These are phyloP conservation scores for Apamea crenata DNA, from an alignment of 2,888 invertebrate species.

Conservation along the genomic window DNA sequence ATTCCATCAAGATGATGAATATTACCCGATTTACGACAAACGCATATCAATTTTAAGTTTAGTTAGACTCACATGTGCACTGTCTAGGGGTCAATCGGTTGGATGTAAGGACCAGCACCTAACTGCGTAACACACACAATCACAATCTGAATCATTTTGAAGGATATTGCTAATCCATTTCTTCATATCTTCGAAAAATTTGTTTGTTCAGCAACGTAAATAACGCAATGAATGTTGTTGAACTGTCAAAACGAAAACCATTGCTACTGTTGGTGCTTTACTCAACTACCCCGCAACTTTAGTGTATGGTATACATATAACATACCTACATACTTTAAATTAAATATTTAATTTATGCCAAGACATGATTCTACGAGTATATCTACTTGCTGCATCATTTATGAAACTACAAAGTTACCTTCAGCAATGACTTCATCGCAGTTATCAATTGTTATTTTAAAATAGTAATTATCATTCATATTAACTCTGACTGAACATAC, in stretches of 20 bases:
- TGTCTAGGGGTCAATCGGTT: background rate
- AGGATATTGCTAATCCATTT: background rate
- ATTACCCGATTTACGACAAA: no score
- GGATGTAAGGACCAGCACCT: background rate
- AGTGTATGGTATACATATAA: background rate
- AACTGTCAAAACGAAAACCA: background rate
- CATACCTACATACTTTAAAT: background rate
- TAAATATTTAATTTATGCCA: background rate
- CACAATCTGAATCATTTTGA: background rate
- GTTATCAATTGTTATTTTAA: slow-evolving; percentile 63
- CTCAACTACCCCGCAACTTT: background rate
- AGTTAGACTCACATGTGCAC: background rate
- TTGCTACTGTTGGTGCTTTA: background rate
- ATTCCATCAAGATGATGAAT: background rate
- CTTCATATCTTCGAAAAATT: background rate
- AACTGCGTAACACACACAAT: background rate
- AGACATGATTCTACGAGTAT: slow-evolving; percentile 6
- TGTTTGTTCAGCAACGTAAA: background rate
- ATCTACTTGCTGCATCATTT: background rate
- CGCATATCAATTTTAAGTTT: background rate
- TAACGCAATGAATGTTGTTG: background rate
- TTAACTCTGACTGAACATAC: slow-evolving; percentile 42
- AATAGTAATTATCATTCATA: slow-evolving; percentile 54
- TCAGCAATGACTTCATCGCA: slow-evolving; percentile 45
- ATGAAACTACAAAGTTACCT: slow-evolving; percentile 33